These are phyloP conservation scores for Drosophila repletoides DNA, from an alignment of 1,140 invertebrate genomes.

Conservation along the genomic window DNA sequence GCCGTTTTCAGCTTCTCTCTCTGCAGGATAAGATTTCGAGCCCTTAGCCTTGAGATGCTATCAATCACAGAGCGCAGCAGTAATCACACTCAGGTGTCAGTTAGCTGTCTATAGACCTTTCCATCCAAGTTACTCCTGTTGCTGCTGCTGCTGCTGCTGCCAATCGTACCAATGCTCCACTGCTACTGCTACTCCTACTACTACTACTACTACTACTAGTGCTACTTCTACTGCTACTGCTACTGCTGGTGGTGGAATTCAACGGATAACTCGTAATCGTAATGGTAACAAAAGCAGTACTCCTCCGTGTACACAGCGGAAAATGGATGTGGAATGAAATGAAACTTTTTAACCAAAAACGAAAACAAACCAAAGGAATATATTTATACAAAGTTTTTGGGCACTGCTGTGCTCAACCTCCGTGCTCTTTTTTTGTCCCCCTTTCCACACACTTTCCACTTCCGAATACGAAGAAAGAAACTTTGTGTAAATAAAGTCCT, in stretches of 20 bases:
- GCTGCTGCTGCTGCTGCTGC: constrained; percentile 51
- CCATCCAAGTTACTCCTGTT: constrained; percentile 49
- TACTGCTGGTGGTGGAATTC: constrained; percentile 50
- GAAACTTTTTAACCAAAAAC: constrained; percentile 14
- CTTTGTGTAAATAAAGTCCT: constrained; percentile 83
- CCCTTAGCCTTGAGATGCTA: constrained; percentile 67
- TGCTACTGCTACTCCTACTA: constrained; percentile 47
- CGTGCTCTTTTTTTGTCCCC: constrained; percentile 9
- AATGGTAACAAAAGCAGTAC: constrained; percentile 72
- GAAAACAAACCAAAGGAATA: constrained; percentile 82
- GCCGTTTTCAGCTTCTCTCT: constrained; percentile 79
- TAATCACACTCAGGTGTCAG: constrained; percentile 54
- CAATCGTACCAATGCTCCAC: constrained; percentile 39
- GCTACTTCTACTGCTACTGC: constrained; percentile 47
- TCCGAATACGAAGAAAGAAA: constrained; percentile 57
- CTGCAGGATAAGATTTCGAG: constrained; percentile 77
- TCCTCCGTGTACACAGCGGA: constrained; percentile 38
- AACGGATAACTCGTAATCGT: constrained; percentile 57
- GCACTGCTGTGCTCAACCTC: constrained; percentile 28
- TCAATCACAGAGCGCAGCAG: constrained; percentile 51
- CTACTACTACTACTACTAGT: constrained; percentile 38
- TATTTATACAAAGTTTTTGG: constrained; percentile 82
- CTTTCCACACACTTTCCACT: constrained; percentile 23
- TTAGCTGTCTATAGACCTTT: constrained; percentile 64
- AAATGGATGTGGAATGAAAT: constrained; percentile 8